phyloP scores from a whole-genome alignment of 2,888 invertebrate species.

The Mesodorylaimus sp. region DNA sequence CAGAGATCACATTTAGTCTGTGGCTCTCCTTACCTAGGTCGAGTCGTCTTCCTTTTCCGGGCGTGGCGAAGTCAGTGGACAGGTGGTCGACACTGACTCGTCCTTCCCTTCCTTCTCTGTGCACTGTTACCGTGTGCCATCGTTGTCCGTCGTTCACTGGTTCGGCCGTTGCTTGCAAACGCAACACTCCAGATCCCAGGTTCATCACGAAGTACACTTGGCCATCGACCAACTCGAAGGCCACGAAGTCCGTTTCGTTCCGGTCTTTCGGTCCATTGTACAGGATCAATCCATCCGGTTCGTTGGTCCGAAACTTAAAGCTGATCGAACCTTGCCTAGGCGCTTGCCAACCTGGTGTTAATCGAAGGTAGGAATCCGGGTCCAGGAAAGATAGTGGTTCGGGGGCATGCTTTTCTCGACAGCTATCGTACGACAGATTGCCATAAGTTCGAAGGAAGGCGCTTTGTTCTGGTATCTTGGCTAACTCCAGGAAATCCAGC shows the following conservation, averaged over 20 bases:
- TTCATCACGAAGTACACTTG: constrained; percentile 78
- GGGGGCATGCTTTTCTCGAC: constrained; percentile 58
- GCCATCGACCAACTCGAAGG: constrained; percentile 78
- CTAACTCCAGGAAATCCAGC: constrained; percentile 69
- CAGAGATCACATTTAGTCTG: too few species aligned
- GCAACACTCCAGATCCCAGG: constrained; percentile 70
- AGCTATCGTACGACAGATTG: constrained; percentile 63
- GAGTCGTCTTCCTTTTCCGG: constrained; percentile 50
- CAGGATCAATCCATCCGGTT: constrained; percentile 59
- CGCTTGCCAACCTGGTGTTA: constrained; percentile 69
- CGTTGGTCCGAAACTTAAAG: constrained; percentile 83
- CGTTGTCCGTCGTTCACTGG: constrained; percentile 64
- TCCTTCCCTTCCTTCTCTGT: constrained; percentile 61
- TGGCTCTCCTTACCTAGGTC: constrained; percentile 41
- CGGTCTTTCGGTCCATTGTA: not conserved
- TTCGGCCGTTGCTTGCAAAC: constrained; percentile 52
- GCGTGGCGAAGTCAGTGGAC: constrained; percentile 67
- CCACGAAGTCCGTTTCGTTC: constrained; percentile 58
- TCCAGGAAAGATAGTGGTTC: constrained; percentile 82
- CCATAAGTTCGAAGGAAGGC: constrained; percentile 63
- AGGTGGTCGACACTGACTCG: constrained; percentile 65
- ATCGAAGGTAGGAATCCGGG: constrained; percentile 65
- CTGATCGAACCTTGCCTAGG: constrained; percentile 59
- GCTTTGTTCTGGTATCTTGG: constrained; percentile 59
- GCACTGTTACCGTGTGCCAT: constrained; percentile 69